phyloP scores from a whole-genome alignment of 2,888 invertebrate genomes.

The Mycalesis mineus region DNA sequence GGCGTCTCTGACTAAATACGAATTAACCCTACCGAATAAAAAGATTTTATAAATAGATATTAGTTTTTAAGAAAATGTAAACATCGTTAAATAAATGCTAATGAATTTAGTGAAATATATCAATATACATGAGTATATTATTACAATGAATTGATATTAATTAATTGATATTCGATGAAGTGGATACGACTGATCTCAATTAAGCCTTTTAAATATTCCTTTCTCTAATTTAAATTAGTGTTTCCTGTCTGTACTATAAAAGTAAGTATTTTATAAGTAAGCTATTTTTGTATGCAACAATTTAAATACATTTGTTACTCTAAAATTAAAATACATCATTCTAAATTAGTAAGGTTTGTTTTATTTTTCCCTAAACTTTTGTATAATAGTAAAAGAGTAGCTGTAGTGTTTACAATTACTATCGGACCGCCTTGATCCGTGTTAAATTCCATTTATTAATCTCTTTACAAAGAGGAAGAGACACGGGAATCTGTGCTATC shows the following conservation, averaged over 20 bases:
- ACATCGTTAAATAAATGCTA: constrained; percentile 20
- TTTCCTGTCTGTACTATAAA: constrained; percentile 15
- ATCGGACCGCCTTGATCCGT: no score
- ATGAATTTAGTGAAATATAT: constrained; percentile 26
- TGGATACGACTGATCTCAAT: constrained; percentile 58
- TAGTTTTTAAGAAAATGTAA: constrained; percentile 29
- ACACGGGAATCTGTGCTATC: no score
- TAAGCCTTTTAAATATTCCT: constrained; percentile 37
- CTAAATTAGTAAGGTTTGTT: constrained; percentile 23
- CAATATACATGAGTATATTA: not conserved
- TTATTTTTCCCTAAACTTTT: not conserved
- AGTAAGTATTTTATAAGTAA: constrained; percentile 10
- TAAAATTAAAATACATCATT: constrained; percentile 27
- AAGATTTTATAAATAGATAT: constrained; percentile 23
- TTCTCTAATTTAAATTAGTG: constrained; percentile 10
- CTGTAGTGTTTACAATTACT: no score
- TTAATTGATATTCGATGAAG: constrained; percentile 4
- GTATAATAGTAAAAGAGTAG: no score
- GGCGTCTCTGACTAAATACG: not conserved
- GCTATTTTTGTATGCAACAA: constrained; percentile 17
- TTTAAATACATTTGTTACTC: constrained; percentile 18
- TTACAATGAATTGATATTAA: constrained; percentile 1
- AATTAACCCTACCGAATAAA: constrained; percentile 22
- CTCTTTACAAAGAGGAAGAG: no score
- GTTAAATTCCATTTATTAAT: no score